These are phyloP conservation scores for Epinephelus awoara DNA, from an alignment of 2,797 vertebrate species.

Conservation along the genomic window DNA sequence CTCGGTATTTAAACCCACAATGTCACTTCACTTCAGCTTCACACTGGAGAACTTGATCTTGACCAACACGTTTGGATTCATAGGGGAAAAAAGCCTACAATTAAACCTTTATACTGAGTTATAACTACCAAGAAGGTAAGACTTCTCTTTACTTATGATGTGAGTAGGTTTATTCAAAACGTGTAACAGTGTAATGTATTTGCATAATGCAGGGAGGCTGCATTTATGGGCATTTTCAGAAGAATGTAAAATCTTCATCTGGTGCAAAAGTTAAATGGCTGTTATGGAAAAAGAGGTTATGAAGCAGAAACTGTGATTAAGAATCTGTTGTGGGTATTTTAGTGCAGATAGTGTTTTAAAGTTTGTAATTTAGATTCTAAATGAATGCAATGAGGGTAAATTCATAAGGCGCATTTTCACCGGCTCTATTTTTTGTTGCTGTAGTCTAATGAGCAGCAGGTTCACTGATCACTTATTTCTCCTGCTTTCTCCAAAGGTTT, in stretches of 20 bases:
- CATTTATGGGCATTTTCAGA: constrained; percentile 5
- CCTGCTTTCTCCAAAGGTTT: constrained; percentile 36
- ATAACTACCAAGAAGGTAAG: constrained; percentile 59
- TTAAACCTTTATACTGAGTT: constrained; percentile 1
- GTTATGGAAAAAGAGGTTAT: not conserved
- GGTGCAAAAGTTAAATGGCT: not conserved
- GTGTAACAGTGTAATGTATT: not conserved
- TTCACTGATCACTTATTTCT: constrained; percentile 9
- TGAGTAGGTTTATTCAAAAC: not conserved
- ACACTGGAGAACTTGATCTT: constrained; percentile 75
- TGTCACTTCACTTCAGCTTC: constrained; percentile 68
- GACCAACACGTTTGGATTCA: constrained; percentile 69
- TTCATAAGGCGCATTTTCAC: not conserved
- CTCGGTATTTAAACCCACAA: constrained; percentile 83
- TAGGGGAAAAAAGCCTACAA: constrained; percentile 18
- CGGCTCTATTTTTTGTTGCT: not conserved
- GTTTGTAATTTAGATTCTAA: not conserved
- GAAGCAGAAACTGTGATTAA: not conserved
- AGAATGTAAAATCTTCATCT: not conserved
- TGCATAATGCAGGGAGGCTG: not conserved
- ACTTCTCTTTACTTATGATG: not conserved
- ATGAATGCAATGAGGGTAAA: constrained; percentile 8
- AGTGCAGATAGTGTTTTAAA: constrained; percentile 1
- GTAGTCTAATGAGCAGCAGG: not conserved
- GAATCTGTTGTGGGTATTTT: no score